Evolutionary conservation across 1,140 invertebrate species (phyloP), one percentile per base, ranked within the genome.

Genomic region (Bombus waltoni): DNA sequence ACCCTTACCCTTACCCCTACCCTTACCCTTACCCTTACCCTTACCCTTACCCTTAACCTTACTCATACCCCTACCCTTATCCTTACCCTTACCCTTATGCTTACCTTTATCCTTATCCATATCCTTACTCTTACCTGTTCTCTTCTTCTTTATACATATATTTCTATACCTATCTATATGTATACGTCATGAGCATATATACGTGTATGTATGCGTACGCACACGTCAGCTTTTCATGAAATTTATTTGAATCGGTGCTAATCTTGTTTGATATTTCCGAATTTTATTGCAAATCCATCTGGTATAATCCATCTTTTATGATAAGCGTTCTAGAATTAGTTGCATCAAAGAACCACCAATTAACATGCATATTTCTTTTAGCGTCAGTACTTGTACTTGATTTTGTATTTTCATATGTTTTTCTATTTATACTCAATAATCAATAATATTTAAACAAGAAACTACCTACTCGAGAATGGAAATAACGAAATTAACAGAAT

Each of bases 201-300:
- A 68, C 5, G 4, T 32, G n/a, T 32, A 32, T 62, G 28, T 62
- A 38, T 35, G 44, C 40, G n/a, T 70, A 65, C 47, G 81, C 59
- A 75, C 35, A 47, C 40, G 62, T 66, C 47, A 74, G n/a, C 71
- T 82, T 82, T 79, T 59, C 22, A 72, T 62, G 38, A 72, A 80
- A 72, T 71, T 40, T 84, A 71, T 44, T 79, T 42, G 53, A 72
- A 44, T 62, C 40, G 32, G 47, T 72, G 68, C 65, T 79, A 78
- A 84, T 80, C 66, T 71, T 62, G 32, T 62, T 80, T 78, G 53
- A 84, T 42, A 84, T 84, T 84, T 79, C 59, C 40, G n/a, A 80
- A 80, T 22, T 79, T 65, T 57, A 53, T 72, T 28, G 62, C 47
- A 47, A 44, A 73, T 62, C n/a, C 28, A 3, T 44, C 32, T 47